These are phyloP conservation scores for Drosophila varians DNA, from an alignment of 1,140 invertebrate genomes.

Conservation along the genomic window DNA sequence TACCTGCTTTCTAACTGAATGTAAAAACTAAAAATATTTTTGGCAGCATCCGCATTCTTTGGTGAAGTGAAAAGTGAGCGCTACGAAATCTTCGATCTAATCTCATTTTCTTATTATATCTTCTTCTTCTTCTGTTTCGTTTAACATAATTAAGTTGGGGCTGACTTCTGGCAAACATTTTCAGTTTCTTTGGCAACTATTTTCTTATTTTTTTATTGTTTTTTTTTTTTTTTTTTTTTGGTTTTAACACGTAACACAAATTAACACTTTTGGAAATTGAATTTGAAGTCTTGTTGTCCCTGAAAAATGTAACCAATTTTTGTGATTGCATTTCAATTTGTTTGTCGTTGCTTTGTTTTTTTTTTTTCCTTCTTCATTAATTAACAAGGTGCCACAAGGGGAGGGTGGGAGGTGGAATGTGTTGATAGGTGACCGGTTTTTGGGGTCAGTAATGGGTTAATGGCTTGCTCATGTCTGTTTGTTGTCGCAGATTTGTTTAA, in stretches of 20 bases:
- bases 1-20: background rate
- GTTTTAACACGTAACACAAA: background rate
- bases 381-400: constrained; percentile 46
- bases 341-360: constrained; percentile 29
- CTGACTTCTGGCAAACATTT: background rate
- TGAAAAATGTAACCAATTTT: constrained; percentile 17
- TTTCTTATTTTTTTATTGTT: too few relatives aligned
- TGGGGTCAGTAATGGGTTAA: constrained; percentile 55
- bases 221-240: too few relatives aligned
- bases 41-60: constrained; percentile 22
- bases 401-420: constrained; percentile 3
- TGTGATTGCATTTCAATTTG: constrained; percentile 15
- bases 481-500: constrained; percentile 72
- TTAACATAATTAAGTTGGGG: constrained; percentile 31
- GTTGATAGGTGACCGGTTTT: constrained; percentile 41
- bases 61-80: constrained; percentile 14
- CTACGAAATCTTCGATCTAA: constrained; percentile 18
- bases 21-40: background rate
- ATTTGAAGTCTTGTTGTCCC: constrained; percentile 5
- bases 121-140: background rate
- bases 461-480: constrained; percentile 55
- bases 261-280: constrained; percentile 16
- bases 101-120: background rate
- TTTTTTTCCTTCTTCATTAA: constrained; percentile 55
- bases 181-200: background rate